A percentile compares a stretch with the other conserved stretches of the same genome.
phyloP scores from a whole-genome alignment of 2,888 invertebrate genomes.

The Napeogenes inachia region DNA sequence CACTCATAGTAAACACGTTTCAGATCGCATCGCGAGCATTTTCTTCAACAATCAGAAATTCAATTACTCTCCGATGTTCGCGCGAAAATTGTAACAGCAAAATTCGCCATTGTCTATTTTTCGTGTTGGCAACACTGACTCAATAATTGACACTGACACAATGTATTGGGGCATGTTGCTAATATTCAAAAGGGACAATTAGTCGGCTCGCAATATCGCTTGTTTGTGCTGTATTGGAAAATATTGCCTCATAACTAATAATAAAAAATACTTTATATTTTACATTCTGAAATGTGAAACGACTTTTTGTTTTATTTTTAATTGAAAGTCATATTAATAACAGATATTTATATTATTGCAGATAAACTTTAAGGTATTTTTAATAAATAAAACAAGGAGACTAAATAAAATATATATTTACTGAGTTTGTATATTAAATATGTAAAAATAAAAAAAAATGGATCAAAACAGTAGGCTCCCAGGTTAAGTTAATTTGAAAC shows the following conservation, averaged over 20 bases:
- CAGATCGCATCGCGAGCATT: conserved; percentile 21
- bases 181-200: conserved; percentile 24
- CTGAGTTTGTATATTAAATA: too few relatives aligned
- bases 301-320: not conserved
- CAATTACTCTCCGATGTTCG: conserved; percentile 30
- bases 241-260: conserved; percentile 12
- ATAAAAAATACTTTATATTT: conserved; percentile 4
- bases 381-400: too few relatives aligned
- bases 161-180: conserved; percentile 25
- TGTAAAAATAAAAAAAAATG: too few relatives aligned
- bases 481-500: too few relatives aligned
- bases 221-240: conserved; percentile 12
- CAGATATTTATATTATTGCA: too few relatives aligned
- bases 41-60: conserved; percentile 25
- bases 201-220: conserved; percentile 14
- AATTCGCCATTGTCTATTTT: conserved; percentile 33
- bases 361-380: too few relatives aligned
- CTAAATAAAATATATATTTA: too few relatives aligned
- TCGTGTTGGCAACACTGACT: conserved; percentile 26
- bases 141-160: conserved; percentile 37
- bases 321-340: too few relatives aligned
- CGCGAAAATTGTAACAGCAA: conserved; percentile 30
- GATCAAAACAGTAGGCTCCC: too few relatives aligned
- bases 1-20: conserved; percentile 17
- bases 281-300: conserved; percentile 1